phyloP scores from a whole-genome alignment of 2,888 invertebrate species.

The Megalurothrips usitatus region DNA sequence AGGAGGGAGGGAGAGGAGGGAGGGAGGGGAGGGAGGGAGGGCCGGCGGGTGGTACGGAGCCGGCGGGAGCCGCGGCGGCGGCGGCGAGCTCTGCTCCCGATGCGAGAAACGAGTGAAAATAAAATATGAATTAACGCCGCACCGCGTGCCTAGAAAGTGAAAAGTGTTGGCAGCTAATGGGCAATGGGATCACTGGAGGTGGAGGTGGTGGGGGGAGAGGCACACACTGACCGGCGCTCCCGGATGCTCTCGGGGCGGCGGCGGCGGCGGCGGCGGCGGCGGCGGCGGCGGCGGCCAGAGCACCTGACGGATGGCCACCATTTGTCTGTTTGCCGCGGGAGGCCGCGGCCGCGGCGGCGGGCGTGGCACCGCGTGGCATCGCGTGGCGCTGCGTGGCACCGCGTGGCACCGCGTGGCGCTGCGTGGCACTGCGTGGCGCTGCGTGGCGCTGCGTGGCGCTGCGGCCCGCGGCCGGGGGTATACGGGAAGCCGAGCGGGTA shows the following conservation, averaged over 20 bases:
- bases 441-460: too few relatives aligned
- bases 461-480: too few relatives aligned
- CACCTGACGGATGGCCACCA: constrained; percentile 1
- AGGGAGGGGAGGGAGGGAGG: too few relatives aligned
- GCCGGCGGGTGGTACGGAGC: too few relatives aligned
- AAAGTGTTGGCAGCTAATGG: constrained; percentile 4
- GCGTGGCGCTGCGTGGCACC: too few relatives aligned
- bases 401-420: too few relatives aligned
- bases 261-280: too few relatives aligned
- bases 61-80: too few relatives aligned
- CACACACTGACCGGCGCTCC: not conserved
- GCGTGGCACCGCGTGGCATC: not conserved
- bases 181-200: not conserved
- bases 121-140: constrained; percentile 17
- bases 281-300: too few relatives aligned
- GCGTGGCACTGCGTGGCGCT: too few relatives aligned
- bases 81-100: not conserved
- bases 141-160: not conserved
- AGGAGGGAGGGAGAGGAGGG: too few relatives aligned
- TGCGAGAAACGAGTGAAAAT: constrained; percentile 16
- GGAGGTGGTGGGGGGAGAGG: not conserved
- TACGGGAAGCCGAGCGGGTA: not conserved
- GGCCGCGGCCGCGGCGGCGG: not conserved
- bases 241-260: too few relatives aligned
- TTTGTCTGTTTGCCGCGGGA: constrained; percentile 11